Percentiles rank a stretch among this genome's conserved stretches.
These are phyloP conservation scores for Kryptolebias ocellatus DNA, from an alignment of 2,797 vertebrate genomes.

Conservation along the genomic window DNA sequence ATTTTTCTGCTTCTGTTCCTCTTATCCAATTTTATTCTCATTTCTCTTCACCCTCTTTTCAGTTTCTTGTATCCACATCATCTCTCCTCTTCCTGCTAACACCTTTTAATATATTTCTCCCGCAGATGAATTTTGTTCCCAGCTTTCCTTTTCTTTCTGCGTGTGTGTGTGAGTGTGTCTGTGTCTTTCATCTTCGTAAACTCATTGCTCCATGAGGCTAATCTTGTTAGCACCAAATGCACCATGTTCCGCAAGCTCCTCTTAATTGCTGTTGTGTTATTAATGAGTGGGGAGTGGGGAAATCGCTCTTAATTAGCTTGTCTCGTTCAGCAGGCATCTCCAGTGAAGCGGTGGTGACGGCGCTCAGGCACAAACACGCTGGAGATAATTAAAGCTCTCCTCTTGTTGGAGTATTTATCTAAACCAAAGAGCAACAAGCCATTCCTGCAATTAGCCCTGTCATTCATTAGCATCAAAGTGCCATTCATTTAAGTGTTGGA, in stretches of 20 bases:
- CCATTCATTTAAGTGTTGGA: conserved; percentile 86
- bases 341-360: conserved; percentile 78
- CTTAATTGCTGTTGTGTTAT: conserved; percentile 98
- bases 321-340: conserved; percentile 93
- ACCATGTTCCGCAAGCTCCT: conserved; percentile 88
- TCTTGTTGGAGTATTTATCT: conserved; percentile 96
- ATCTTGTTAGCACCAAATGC: conserved; percentile 87
- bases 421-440: conserved; percentile 90
- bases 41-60: conserved; percentile 25
- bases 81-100: conserved; percentile 34
- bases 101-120: conserved; percentile 48
- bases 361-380: conserved; percentile 73
- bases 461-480: conserved; percentile 83
- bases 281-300: conserved; percentile 94
- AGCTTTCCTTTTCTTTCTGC: conserved; percentile 9
- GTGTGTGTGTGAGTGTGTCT: conserved; percentile 10
- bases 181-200: conserved; percentile 48
- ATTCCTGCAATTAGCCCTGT: conserved; percentile 87
- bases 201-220: conserved; percentile 80
- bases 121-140: conserved; percentile 36
- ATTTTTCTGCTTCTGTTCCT: conserved; percentile 7
- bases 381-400: conserved; percentile 97
- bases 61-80: conserved; percentile 21
- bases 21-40: conserved; percentile 12
- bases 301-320: conserved; percentile 98